Percentiles rank a stretch among this genome's conserved stretches.
Conservation (phyloP, 2,797 vertebrate species). For the Cuniculus paca region DNA sequence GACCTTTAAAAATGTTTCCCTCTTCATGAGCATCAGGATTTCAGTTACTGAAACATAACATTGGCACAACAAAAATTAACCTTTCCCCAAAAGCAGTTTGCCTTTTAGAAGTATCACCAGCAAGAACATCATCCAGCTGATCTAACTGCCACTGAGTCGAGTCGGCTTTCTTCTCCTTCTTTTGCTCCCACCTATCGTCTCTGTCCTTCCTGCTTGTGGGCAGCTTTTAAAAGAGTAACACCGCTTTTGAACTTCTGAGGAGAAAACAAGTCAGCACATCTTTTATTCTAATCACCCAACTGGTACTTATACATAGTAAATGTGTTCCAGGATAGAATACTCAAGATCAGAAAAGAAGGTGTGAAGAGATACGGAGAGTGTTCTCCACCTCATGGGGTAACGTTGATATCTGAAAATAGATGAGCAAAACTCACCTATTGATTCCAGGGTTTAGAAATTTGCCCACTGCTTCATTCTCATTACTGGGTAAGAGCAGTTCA, state of each 20-base stretch:
- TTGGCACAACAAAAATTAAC: not conserved
- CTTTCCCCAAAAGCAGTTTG: not conserved
- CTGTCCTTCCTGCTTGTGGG: not conserved
- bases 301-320: not conserved
- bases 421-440: not conserved
- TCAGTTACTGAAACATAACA: not conserved
- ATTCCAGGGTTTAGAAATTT: too few species aligned
- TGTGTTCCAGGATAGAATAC: not conserved
- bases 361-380: too few species aligned
- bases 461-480: not conserved
- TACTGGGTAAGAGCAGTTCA: not conserved
- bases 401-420: not conserved
- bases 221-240: not conserved
- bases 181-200: too few species aligned
- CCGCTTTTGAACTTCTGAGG: not conserved
- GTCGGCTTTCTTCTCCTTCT: not conserved
- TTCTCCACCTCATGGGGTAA: fast-evolving
- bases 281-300: not conserved
- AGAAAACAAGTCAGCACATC: not conserved
- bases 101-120: not conserved
- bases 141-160: not conserved
- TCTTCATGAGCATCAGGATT: not conserved
- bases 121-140: fast-evolving
- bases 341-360: not conserved
- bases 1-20: not conserved